Conservation (phyloP, 1,140 invertebrate genomes). For the Bombus haemorrhoidalis region DNA sequence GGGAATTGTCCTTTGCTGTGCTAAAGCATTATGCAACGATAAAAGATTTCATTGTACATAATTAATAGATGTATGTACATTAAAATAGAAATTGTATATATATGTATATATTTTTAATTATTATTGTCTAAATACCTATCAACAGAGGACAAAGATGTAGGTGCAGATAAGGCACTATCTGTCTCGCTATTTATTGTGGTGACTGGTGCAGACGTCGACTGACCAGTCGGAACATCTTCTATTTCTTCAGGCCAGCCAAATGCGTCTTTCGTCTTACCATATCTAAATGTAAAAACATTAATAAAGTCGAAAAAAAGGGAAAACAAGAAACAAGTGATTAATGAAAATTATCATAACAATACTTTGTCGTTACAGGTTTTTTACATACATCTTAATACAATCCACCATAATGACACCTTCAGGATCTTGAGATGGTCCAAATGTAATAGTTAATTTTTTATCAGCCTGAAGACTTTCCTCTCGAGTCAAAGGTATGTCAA, state of each 20-base stretch:
- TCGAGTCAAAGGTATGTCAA: constrained; percentile 96
- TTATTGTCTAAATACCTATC: constrained; percentile 81
- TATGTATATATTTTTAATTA: neutral
- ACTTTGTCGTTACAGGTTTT: neutral
- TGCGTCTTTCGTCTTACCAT: constrained; percentile 97
- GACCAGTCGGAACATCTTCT: constrained; percentile 89
- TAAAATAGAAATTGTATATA: too few relatives aligned
- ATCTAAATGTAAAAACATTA: constrained; percentile 78
- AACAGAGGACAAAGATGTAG: constrained; percentile 81
- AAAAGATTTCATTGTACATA: constrained; percentile 46
- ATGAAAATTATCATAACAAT: neutral
- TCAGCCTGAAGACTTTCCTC: constrained; percentile 97
- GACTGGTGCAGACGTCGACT: constrained; percentile 80
- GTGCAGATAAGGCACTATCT: constrained; percentile 78
- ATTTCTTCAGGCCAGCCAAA: constrained; percentile 98
- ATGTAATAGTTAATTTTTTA: constrained; percentile 94
- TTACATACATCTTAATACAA: constrained; percentile 91
- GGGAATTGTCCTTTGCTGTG: constrained; percentile 77
- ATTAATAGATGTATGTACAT: constrained; percentile 1
- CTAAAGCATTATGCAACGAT: constrained; percentile 76
- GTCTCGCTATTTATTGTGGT: constrained; percentile 76
- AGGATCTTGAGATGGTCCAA: constrained; percentile 95
- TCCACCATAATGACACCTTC: constrained; percentile 96
- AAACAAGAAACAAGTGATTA: neutral
- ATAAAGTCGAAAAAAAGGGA: constrained; percentile 11